These are phyloP conservation scores for Bellardia bayeri DNA, from an alignment of 2,888 invertebrate genomes.

Conservation along the genomic window DNA sequence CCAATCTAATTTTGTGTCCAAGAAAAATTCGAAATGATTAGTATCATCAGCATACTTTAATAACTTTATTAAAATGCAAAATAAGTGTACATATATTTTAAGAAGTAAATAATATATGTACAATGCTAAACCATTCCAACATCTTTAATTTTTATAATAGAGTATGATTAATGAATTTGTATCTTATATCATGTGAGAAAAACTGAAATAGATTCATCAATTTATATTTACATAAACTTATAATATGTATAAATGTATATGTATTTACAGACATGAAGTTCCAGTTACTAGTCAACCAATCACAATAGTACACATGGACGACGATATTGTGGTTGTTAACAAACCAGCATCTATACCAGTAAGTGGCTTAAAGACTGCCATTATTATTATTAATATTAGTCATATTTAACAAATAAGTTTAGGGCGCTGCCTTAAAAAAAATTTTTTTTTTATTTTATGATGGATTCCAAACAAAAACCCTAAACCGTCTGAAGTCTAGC, in stretches of 20 bases:
- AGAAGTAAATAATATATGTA: too few relatives aligned
- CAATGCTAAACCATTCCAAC: too few relatives aligned
- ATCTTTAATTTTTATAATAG: too few relatives aligned
- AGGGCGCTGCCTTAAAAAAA: too few relatives aligned
- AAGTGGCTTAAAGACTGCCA: conserved; percentile 95
- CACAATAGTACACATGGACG: conserved; percentile 98
- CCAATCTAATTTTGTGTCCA: too few relatives aligned
- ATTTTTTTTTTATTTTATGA: neutral
- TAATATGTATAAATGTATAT: conserved; percentile 50
- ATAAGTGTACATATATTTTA: too few relatives aligned
- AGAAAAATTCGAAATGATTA: too few relatives aligned
- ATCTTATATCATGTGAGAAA: neutral
- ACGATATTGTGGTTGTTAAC: conserved; percentile 99
- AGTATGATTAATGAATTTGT: too few relatives aligned
- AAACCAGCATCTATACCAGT: conserved; percentile 99
- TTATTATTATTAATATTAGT: conserved; percentile 76
- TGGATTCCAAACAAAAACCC: neutral
- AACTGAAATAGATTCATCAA: neutral
- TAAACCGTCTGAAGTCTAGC: too few relatives aligned
- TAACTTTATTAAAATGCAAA: too few relatives aligned
- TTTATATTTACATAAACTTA: conserved; percentile 18
- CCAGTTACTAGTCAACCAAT: conserved; percentile 98
- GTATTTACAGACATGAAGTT: conserved; percentile 97
- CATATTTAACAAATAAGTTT: neutral
- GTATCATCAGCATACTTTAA: too few relatives aligned